phyloP scores from a whole-genome alignment of 2,888 invertebrate genomes.

The Branchipolynoe longqiensis region DNA sequence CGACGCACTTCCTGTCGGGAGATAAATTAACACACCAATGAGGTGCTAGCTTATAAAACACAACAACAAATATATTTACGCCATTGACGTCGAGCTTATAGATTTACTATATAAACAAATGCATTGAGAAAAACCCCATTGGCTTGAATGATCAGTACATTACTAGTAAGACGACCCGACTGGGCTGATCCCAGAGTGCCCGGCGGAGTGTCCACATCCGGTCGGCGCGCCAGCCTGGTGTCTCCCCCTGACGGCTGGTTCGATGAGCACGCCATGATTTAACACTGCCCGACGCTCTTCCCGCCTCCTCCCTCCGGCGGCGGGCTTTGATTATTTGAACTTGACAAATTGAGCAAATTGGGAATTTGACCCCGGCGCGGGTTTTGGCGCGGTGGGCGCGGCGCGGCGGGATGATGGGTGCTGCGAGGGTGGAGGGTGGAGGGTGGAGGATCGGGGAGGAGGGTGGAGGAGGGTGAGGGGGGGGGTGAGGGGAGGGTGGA shows the following conservation, averaged over 20 bases:
- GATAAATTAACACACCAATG: too few species aligned
- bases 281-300: neutral
- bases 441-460: neutral
- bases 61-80: too few species aligned
- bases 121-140: too few species aligned
- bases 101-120: too few species aligned
- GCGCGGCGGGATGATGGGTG: neutral
- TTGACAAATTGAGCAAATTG: conserved; percentile 57
- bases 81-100: too few species aligned
- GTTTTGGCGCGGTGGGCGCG: neutral
- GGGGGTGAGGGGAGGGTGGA: neutral
- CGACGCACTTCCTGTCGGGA: too few species aligned
- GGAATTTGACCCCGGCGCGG: conserved; percentile 25
- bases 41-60: too few species aligned
- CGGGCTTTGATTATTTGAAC: conserved; percentile 55
- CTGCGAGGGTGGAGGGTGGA: neutral
- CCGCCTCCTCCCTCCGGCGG: neutral
- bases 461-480: neutral
- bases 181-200: too few species aligned
- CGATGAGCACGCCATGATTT: conserved; percentile 42
- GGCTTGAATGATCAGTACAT: too few species aligned
- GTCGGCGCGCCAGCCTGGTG: neutral
- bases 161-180: too few species aligned
- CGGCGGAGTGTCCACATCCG: too few species aligned
- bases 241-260: neutral